Evolutionary conservation across 2,888 invertebrate genomes (phyloP).

Genomic region (Apoda limacodes): DNA sequence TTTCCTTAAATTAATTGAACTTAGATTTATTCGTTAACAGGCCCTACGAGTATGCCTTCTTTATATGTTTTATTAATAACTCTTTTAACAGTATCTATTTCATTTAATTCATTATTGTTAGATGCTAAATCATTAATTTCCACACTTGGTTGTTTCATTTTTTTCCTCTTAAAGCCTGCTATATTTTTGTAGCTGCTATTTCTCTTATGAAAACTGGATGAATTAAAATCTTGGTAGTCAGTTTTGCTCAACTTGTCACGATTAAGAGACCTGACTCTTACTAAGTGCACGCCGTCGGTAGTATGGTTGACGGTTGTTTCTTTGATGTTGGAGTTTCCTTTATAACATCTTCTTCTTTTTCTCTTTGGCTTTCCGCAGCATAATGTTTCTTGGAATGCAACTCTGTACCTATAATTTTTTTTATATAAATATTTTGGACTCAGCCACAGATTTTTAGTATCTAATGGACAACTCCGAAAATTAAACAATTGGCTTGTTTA

Average conservation of each 20-base stretch:
- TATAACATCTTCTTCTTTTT: constrained; percentile 55
- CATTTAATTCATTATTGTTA: constrained; percentile 35
- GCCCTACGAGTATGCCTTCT: no score
- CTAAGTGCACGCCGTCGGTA: constrained; percentile 51
- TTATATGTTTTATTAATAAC: no score
- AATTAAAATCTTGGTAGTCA: constrained; percentile 12
- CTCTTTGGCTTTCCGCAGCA: constrained; percentile 68
- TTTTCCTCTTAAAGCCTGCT: constrained; percentile 32
- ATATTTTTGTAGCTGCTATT: constrained; percentile 38
- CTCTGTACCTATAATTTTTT: constrained; percentile 78
- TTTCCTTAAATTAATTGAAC: no score
- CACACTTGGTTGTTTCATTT: constrained; percentile 26
- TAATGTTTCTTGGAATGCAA: constrained; percentile 81
- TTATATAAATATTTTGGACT: no score
- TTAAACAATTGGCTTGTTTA: no score
- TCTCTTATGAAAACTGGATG: constrained; percentile 34
- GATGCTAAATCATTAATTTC: constrained; percentile 23
- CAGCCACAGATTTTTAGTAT: no score
- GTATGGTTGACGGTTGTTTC: constrained; percentile 67
- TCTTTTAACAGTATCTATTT: no score
- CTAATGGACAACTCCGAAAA: no score
- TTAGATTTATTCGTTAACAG: no score
- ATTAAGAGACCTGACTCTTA: constrained; percentile 45
- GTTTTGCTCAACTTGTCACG: constrained; percentile 27
- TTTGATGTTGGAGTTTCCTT: constrained; percentile 73